Base-by-base conservation (phyloP, 2,888 invertebrate genomes). In the Tachina lurida region DNA sequence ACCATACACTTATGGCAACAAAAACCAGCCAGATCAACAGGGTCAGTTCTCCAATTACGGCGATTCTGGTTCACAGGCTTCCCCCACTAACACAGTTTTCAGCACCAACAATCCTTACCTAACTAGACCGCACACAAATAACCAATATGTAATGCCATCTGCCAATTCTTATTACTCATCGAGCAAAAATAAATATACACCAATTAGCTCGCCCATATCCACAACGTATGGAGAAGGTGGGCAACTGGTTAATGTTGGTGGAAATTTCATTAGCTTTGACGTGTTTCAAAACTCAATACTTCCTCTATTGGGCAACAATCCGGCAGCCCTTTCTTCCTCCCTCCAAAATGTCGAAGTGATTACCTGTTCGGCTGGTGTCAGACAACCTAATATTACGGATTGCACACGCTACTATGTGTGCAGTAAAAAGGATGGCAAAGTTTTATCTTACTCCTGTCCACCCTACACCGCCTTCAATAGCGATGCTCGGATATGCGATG, bases 351-450 rank as follows among this genome's bases (percentile, higher is more conserved):
- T 91, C 19, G 93, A 92, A 87, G 88, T 93, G 4, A 90, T 94
- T 54, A 92, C 93, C 9, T 94, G 94, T 79, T 91, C 92, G 22
- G 87, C 91, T 10, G 93, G 93, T 1, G 89, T 93, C 7, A 91
- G 94, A 1, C 91, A 94, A 52, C 91, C 93, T 2, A 94, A 94
- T 88, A 87, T 84, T n/a, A 94, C 94, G 0, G 93, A 94, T 75
- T 94, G 94, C 83, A 92, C 91, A 2, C 93, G 91, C 43, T 94
- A 94, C 85, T 94, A 93, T 86, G 93, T 93, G 1, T 94, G 94
- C 87, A 93, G 93, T 87, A 92, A 92, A 41, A 92, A 91, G 84
- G 92, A 91, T 70, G 92, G 93, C 10, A 91, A 90, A 45, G 90
- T 94, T 0, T 88, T 92, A 8, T 92, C 93, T 19, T 94, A 94